These are phyloP conservation scores for Entomobrya multifasciata DNA, from an alignment of 2,888 invertebrate genomes.

Conservation along the genomic window DNA sequence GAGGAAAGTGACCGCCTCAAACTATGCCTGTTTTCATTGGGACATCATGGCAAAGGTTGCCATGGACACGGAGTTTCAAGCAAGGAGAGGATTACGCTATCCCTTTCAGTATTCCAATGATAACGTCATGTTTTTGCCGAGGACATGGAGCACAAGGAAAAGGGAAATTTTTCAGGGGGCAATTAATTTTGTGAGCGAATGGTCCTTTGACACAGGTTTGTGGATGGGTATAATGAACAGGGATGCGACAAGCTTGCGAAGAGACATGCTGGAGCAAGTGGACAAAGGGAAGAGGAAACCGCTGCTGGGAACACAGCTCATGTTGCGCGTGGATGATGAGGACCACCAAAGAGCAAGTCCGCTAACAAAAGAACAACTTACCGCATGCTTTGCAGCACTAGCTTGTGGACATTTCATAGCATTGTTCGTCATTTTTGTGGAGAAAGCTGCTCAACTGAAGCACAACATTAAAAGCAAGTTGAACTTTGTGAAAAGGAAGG, in stretches of 20 bases:
- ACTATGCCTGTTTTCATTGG: slow-evolving; percentile 45
- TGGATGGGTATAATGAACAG: not conserved
- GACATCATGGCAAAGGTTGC: slow-evolving; percentile 34
- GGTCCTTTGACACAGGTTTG: not conserved
- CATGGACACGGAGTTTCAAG: not conserved
- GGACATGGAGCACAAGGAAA: slow-evolving; percentile 1
- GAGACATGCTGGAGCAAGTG: slow-evolving; percentile 8
- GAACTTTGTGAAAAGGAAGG: too few species aligned
- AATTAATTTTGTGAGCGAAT: not conserved
- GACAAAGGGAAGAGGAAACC: not conserved
- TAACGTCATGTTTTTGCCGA: not conserved
- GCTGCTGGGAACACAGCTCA: not conserved
- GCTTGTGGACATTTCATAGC: too few species aligned
- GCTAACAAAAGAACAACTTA: too few species aligned
- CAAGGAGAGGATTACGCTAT: not conserved
- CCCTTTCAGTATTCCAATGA: slow-evolving; percentile 9
- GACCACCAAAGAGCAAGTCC: too few species aligned
- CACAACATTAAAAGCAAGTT: too few species aligned
- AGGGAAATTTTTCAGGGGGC: slow-evolving; percentile 16
- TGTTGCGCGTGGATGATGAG: too few species aligned
- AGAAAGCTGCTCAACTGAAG: too few species aligned
- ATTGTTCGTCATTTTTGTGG: too few species aligned
- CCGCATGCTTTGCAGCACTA: too few species aligned
- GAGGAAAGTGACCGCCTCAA: not conserved
- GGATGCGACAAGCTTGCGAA: not conserved